phyloP scores from a whole-genome alignment of 2,113 vertebrate genomes.

The Hyaena hyaena region DNA sequence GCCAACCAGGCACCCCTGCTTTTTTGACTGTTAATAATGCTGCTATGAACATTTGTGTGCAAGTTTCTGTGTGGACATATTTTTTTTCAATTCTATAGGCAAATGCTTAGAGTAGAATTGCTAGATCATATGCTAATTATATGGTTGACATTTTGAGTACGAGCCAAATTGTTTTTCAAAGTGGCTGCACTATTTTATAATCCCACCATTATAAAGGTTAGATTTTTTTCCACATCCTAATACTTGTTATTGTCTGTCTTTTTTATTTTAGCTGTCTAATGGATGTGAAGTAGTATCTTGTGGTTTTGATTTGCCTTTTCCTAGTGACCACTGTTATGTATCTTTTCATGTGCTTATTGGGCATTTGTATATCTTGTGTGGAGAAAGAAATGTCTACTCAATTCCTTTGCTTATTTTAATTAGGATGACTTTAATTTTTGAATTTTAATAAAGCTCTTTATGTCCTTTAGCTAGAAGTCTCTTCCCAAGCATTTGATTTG shows the following conservation, averaged over 20 bases:
- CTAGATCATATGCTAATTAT: neutral
- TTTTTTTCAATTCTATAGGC: neutral
- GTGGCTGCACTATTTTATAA: neutral
- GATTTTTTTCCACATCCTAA: neutral
- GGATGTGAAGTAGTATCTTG: neutral
- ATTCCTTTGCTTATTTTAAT: neutral
- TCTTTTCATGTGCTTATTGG: neutral
- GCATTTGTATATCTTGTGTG: neutral
- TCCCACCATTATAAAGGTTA: neutral
- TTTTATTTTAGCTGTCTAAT: neutral
- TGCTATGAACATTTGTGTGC: neutral
- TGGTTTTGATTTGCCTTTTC: neutral
- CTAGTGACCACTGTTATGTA: neutral
- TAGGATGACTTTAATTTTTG: neutral
- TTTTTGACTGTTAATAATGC: neutral
- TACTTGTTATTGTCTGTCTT: neutral
- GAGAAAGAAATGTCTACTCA: neutral
- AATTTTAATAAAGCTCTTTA: neutral
- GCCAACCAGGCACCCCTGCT: neutral
- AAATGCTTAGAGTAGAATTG: neutral
- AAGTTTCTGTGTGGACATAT: neutral
- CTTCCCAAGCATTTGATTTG: conserved; percentile 33
- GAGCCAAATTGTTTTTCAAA: neutral
- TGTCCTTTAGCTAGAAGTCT: neutral
- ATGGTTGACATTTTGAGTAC: neutral